Evolutionary conservation across 1,140 invertebrate genomes (phyloP).

Genomic region (Drosophila punjabiensis): DNA sequence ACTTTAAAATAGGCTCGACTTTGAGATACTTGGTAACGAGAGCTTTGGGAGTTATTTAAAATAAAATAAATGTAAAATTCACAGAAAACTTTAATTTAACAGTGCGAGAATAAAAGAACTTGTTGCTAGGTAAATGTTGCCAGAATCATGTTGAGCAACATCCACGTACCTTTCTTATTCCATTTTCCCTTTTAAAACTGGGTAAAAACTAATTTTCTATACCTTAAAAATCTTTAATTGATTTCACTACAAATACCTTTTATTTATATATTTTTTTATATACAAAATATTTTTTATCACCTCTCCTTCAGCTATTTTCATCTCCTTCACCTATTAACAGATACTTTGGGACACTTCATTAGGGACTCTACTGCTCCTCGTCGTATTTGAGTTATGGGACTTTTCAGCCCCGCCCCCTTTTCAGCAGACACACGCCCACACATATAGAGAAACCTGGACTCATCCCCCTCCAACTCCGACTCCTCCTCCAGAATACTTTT

Average conservation of each 20-base stretch:
- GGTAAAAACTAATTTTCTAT: no score
- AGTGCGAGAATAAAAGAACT: no score
- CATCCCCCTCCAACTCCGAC: neutral
- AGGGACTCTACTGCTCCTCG: conserved; percentile 36
- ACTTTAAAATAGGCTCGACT: neutral
- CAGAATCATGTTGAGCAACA: neutral
- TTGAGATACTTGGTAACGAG: neutral
- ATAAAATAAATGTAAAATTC: accelerated
- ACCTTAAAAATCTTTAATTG: neutral
- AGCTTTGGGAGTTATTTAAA: neutral
- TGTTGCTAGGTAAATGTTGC: no score
- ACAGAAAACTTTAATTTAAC: neutral
- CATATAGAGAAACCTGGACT: conserved; percentile 8
- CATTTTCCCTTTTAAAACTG: no score
- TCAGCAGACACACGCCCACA: conserved; percentile 50
- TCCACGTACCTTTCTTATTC: no score
- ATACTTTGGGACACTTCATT: conserved; percentile 83
- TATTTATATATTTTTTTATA: neutral
- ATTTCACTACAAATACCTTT: neutral
- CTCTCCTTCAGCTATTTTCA: neutral
- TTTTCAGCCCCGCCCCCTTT: conserved; percentile 18
- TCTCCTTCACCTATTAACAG: conserved; percentile 62
- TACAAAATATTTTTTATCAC: neutral
- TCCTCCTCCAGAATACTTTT: neutral
- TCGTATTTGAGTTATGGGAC: conserved; percentile 73